Conservation (phyloP, 2,888 invertebrate genomes). For the Hyalella azteca region DNA sequence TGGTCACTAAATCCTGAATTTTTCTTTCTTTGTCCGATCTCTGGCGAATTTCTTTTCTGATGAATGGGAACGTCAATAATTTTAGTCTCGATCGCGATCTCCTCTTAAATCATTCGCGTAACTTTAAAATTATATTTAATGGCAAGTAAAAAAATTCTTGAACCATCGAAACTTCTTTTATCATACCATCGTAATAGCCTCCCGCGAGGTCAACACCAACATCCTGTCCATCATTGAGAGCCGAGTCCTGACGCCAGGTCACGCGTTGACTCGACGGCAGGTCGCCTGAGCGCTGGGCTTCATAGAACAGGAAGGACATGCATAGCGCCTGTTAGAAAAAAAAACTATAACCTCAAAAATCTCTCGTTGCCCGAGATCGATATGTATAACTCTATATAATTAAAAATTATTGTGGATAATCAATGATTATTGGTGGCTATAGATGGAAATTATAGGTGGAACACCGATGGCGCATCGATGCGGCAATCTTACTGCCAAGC, state of each 20-base stretch:
- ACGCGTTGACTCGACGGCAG: constrained; percentile 67
- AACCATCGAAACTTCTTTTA: no score
- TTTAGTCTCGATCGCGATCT: neutral
- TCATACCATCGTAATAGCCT: constrained; percentile 62
- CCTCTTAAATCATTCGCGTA: neutral
- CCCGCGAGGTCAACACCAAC: constrained; percentile 65
- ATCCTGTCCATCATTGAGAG: constrained; percentile 68
- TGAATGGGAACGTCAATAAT: neutral
- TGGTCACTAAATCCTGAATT: no score
- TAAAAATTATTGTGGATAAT: neutral
- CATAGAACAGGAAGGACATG: constrained; percentile 59
- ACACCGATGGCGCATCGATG: no score
- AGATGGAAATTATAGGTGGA: no score
- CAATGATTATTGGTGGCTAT: no score
- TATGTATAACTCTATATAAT: neutral
- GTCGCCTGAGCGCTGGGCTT: constrained; percentile 59
- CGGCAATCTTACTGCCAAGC: no score
- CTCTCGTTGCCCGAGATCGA: neutral
- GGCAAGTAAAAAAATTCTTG: neutral
- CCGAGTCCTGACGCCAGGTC: constrained; percentile 68
- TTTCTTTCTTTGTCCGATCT: no score
- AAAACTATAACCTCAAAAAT: neutral
- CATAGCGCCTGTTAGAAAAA: constrained; percentile 39
- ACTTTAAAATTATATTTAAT: neutral
- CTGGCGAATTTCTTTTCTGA: neutral